Evolutionary conservation across 2,113 vertebrate species (phyloP), one percentile per base, ranked within the genome.

Genomic region (Charina bottae): DNA sequence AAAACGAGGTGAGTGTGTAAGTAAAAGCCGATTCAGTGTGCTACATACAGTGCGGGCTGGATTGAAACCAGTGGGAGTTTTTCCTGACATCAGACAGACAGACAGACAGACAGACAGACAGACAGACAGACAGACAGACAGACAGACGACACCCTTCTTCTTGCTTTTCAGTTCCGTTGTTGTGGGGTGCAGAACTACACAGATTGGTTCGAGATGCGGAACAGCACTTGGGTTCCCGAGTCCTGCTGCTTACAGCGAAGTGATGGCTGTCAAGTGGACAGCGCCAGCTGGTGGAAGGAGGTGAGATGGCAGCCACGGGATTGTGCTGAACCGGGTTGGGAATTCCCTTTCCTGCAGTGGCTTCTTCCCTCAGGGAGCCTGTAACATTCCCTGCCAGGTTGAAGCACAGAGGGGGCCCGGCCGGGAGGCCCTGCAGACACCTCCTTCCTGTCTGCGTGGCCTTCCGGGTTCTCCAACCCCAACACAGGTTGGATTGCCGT

Each of bases 101-200:
- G 10, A 85, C 83, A 15, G 12, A 26, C 13, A 15, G 10, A 85
- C 83, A 15, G 12, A 26, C 13, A 54, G 26, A 85, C 49, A 85
- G 28, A 28, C 13, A 15, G 10, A 85, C 83, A 15, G 12, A 26
- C 13, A 54, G 26, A 85, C 49, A 85, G 28, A 28, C 13, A 15
- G 10, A 85, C 83, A 15, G 12, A 26, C n/a, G n/a, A n/a, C 2
- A 26, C 12, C 1, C 6, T 10, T 37, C 1, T 83, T 46, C 26
- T 89, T 85, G n/a, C 87, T 85, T 85, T 68, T 37, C 93, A 98
- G 98, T 98, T 98, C 92, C 98, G 98, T 93, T 98, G 98, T 94
- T 98, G 98, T 46, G 98, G 98, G 0, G 98, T 98, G n/a, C 97
- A 96, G 9, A 97, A 97, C 90, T 96, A 97, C 90, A 97, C 96